These are phyloP conservation scores for Acanthornis magna DNA, from an alignment of 2,797 vertebrate species.

Conservation along the genomic window DNA sequence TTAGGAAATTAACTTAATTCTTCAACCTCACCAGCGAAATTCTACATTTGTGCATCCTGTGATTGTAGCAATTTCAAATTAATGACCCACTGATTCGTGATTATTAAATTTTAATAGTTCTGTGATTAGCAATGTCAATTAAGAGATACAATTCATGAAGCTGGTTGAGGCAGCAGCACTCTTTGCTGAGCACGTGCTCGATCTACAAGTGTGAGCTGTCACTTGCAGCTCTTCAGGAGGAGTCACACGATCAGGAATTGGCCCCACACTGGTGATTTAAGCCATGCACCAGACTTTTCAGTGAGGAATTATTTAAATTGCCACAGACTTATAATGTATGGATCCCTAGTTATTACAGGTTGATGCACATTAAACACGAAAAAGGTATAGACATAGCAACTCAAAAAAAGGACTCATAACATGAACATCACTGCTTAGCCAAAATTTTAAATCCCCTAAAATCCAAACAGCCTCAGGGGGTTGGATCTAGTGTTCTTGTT, in stretches of 20 bases:
- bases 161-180: constrained; percentile 26
- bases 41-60: constrained; percentile 8
- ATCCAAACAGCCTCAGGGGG: not conserved
- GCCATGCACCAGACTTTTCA: not conserved
- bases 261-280: not conserved
- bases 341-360: not conserved
- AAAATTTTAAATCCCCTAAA: constrained; percentile 21
- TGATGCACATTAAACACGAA: not conserved
- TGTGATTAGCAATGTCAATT: constrained; percentile 57
- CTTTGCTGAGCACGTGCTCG: not conserved
- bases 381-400: not conserved
- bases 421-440: not conserved
- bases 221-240: not conserved
- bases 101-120: constrained; percentile 66
- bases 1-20: constrained; percentile 64
- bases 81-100: constrained; percentile 50
- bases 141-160: not conserved
- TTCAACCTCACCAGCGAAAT: constrained; percentile 42
- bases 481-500: not conserved
- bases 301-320: not conserved
- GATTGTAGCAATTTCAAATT: constrained; percentile 62
- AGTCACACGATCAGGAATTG: not conserved
- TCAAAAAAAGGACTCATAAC: not conserved
- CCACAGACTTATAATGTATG: not conserved
- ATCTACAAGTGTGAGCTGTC: not conserved